A percentile compares a stretch with the other conserved stretches of the same genome.
phyloP scores from a whole-genome alignment of 1,140 invertebrate species.

The Leucophenga varia region DNA sequence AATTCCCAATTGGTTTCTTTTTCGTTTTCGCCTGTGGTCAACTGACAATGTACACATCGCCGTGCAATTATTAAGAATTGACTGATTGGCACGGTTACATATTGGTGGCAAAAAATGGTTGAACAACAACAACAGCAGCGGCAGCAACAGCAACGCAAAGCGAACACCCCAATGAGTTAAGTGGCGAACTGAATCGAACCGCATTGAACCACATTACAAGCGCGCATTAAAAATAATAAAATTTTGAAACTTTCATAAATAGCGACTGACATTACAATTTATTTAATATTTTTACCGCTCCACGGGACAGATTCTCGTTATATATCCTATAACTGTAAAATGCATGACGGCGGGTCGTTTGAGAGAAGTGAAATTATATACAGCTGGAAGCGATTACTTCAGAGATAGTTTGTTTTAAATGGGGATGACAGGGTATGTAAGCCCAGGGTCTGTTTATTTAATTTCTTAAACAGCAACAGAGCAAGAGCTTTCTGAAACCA shows the following conservation, averaged over 20 bases:
- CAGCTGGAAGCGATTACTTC: no score
- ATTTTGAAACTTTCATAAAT: slow-evolving; percentile 35
- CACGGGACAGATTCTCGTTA: slow-evolving; percentile 1
- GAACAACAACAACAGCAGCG: slow-evolving; percentile 12
- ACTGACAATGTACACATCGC: slow-evolving; percentile 25
- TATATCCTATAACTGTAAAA: no score
- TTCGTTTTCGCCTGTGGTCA: slow-evolving; percentile 19
- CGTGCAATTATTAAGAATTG: slow-evolving; percentile 31
- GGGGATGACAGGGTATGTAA: no score
- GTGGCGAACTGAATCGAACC: slow-evolving; percentile 28
- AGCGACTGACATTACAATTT: slow-evolving; percentile 25
- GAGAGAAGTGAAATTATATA: no score
- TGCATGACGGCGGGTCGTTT: no score
- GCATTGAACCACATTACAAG: slow-evolving; percentile 22
- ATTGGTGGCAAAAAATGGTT: slow-evolving; percentile 7
- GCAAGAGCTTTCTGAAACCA: no score
- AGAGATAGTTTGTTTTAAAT: no score
- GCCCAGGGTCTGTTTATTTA: no score
- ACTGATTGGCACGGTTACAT: slow-evolving; percentile 18
- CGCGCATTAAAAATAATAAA: slow-evolving; percentile 41
- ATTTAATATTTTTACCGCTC: slow-evolving; percentile 19
- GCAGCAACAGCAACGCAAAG: slow-evolving; percentile 17
- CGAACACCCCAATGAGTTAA: slow-evolving; percentile 39
- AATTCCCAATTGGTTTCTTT: not conserved
- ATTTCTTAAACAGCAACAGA: no score